Evolutionary conservation across 1,140 invertebrate species (phyloP), one percentile per base, ranked within the genome.

Genomic region (Caenorhabditis briggsae): DNA sequence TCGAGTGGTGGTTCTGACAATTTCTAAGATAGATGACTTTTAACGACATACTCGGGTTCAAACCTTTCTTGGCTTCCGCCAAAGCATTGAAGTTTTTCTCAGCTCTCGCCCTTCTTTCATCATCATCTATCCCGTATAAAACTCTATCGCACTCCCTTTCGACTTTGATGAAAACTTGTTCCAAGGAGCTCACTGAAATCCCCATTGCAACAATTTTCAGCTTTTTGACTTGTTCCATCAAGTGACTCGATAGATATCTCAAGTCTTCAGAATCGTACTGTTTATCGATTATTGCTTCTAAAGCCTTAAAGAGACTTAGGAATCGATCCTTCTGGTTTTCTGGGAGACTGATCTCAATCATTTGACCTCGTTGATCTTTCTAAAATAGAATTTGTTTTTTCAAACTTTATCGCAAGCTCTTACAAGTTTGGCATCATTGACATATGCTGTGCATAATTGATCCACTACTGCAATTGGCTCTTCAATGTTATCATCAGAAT

Each of bases 181-280:
- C 88, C 46, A 89, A 48, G 23, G 88, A 64, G 25, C 86, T 89
- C 14, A 88, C 20, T 8, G 88, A 89, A 5, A 89, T 33, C 11
- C 88, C 88, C 23, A 89, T 89, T 11, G 84, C 50, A 18, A 41
- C n/a, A 33, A 89, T 82, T 14, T 41, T n/a, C 83, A 88, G 12
- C 8, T 83, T 59, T 9, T 33, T 50, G 41, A 33, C n/a, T 23
- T 25, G 11, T 12, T 41, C 14, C 48, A 16, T 20, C 25, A 50
- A 16, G 5, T 82, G 0, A 56, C n/a, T 23, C 20, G n/a, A 20
- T 8, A 56, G 14, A n/a, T 20, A 14, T 18, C 14, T 50, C 11
- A 82, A 16, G 8, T 53, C 48, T 23, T 20, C 41, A 18, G 78
- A 48, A 41, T 50, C 20, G 25, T 53, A 48, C 9, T 82, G 18